Conservation (phyloP, 2,113 vertebrate genomes). For the Capra hircus region DNA sequence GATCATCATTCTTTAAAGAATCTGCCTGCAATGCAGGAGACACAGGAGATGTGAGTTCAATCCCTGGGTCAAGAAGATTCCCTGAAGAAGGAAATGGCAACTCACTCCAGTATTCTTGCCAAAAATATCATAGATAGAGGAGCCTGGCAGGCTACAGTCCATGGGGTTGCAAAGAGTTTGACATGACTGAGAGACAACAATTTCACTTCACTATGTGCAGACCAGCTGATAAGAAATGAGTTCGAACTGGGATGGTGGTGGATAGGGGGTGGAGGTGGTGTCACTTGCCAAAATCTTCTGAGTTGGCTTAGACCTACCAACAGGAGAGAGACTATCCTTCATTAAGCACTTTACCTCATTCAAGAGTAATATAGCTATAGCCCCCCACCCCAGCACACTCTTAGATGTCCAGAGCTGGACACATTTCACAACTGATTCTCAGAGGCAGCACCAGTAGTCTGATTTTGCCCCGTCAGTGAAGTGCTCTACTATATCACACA, state of each 20-base stretch:
- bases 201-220: neutral
- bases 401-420: neutral
- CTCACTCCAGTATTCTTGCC: neutral
- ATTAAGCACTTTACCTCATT: neutral
- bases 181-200: neutral
- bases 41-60: neutral
- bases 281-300: neutral
- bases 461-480: neutral
- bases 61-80: neutral
- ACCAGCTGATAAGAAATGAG: neutral
- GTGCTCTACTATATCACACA: neutral
- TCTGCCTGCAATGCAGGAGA: neutral
- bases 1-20: neutral
- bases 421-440: neutral
- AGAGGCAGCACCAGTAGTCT: neutral
- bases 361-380: neutral
- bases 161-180: neutral
- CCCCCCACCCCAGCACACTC: neutral
- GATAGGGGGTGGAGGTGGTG: no score
- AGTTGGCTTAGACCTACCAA: neutral
- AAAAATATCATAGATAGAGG: neutral
- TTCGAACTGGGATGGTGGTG: neutral
- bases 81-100: neutral
- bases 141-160: neutral
- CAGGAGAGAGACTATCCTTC: neutral